A percentile compares a stretch with the other conserved stretches of the same genome.
Conservation (phyloP, 2,797 vertebrate genomes). For the Spea hammondii region DNA sequence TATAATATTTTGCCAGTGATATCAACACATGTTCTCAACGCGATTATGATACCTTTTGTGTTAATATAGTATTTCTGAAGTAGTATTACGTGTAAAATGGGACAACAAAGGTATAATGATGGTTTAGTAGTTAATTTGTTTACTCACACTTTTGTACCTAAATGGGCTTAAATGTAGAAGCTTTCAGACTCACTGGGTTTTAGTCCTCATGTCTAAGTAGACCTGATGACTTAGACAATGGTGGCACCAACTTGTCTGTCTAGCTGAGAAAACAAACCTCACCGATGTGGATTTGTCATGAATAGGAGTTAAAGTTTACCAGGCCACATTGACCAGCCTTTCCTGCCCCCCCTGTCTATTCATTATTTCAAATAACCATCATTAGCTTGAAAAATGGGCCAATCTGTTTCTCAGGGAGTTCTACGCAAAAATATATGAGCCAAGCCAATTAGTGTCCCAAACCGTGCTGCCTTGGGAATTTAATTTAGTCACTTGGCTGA, state of each 20-base stretch:
- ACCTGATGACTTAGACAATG: conserved; percentile 57
- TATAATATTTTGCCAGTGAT: too few relatives aligned
- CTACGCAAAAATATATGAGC: conserved; percentile 64
- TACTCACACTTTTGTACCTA: conserved; percentile 21
- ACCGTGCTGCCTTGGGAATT: conserved; percentile 70
- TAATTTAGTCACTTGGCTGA: conserved; percentile 63
- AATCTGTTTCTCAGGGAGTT: conserved; percentile 74
- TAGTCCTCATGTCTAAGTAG: conserved; percentile 43
- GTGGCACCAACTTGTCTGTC: conserved; percentile 68
- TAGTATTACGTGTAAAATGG: neutral
- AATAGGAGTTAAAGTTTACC: conserved; percentile 74
- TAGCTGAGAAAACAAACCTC: conserved; percentile 54
- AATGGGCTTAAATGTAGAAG: conserved; percentile 11
- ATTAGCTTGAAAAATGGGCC: conserved; percentile 77
- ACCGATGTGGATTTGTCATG: conserved; percentile 56
- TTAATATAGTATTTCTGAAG: too few relatives aligned
- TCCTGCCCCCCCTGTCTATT: conserved; percentile 66
- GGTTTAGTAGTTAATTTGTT: conserved; percentile 7
- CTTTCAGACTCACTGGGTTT: conserved; percentile 19
- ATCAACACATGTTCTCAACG: too few relatives aligned
- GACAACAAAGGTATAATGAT: neutral
- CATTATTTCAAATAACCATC: conserved; percentile 82
- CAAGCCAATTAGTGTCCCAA: conserved; percentile 74
- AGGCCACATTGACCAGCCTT: conserved; percentile 62
- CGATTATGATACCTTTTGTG: too few relatives aligned